Evolutionary conservation across 2,797 vertebrate genomes (phyloP), one percentile per base, ranked within the genome.

Genomic region (Anguilla obscura): DNA sequence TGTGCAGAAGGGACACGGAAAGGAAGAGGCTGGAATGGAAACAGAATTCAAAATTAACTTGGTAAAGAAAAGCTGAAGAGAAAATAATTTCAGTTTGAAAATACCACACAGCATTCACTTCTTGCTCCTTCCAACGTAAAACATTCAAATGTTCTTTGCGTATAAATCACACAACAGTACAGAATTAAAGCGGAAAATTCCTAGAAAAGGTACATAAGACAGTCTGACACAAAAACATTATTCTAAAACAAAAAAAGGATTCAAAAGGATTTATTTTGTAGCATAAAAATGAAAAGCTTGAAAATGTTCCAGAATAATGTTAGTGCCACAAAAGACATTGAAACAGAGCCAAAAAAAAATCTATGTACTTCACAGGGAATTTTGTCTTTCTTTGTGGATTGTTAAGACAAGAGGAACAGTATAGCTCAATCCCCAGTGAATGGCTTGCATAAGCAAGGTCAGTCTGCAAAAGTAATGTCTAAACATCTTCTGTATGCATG

Each of bases 401-500:
- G 5, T 66, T 16, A 27, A 71, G 71, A 74, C 27, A 74, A 74
- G 27, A 14, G 30, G 30, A 33, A 74, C 71, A 74, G 27, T 36
- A 74, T 30, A 71, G 66, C 66, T 24, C 66, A 60, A 60, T 36
- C 10, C 71, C 33, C 30, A 40, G 33, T 36, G 18, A 36, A 18
- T 79, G 74, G 14, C 33, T 79, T 5, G 33, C 16, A 79, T 3
- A n/a, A 30, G 21, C 79, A 48, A 82, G 27, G 16, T 8, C 1
- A 12, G 8, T 40, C 36, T 40, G 36, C 36, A 24, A 69, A 69
- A 69, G 27, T 9, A 69, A 76, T 54, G 6, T n/a, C 79, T 80
- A 6, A 58, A 45, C 58, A 60, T 80, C 8, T 60, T 80, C 52
- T 36, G 30, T 58, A 86, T 36, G 85, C 80, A 40, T 85, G 66